A percentile compares a stretch with the other conserved stretches of the same genome.
Evolutionary conservation across 2,797 vertebrate genomes (phyloP).

Genomic region (Amphiprion clarkii): DNA sequence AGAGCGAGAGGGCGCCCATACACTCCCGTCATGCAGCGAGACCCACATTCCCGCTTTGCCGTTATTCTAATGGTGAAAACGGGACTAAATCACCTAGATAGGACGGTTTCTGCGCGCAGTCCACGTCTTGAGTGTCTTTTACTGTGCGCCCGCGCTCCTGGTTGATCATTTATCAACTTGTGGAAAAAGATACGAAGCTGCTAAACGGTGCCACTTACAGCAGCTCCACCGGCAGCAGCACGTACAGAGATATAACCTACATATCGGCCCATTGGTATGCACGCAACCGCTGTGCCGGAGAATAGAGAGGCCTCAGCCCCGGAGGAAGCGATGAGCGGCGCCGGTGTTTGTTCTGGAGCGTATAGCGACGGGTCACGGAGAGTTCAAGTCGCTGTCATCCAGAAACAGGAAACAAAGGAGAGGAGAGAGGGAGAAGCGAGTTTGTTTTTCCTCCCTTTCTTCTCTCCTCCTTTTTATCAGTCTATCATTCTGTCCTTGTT

Average conservation of each 20-base stretch:
- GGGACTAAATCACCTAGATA: background rate
- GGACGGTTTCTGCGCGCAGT: background rate
- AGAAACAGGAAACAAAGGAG: slow-evolving; percentile 53
- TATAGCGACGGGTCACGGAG: slow-evolving; percentile 86
- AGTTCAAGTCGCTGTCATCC: slow-evolving; percentile 87
- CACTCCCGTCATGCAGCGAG: slow-evolving; percentile 42
- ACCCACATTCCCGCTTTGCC: slow-evolving; percentile 26
- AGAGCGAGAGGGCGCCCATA: slow-evolving; percentile 81
- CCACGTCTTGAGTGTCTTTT: background rate
- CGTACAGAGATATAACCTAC: background rate
- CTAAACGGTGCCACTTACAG: background rate
- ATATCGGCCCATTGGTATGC: slow-evolving; percentile 16
- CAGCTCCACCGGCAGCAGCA: background rate
- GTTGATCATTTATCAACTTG: slow-evolving; percentile 22
- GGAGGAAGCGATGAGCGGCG: slow-evolving; percentile 89
- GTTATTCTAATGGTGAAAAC: background rate
- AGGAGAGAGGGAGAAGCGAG: background rate
- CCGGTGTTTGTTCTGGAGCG: slow-evolving; percentile 88
- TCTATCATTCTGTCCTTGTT: slow-evolving; percentile 13
- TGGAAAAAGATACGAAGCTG: slow-evolving; percentile 3
- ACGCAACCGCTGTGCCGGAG: slow-evolving; percentile 21
- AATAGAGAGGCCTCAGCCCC: slow-evolving; percentile 48
- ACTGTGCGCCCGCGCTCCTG: slow-evolving; percentile 5
- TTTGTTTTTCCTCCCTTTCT: background rate
- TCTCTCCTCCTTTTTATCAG: background rate